These are phyloP conservation scores for Ciconia nigra DNA, from an alignment of 2,797 vertebrate species.

Conservation along the genomic window DNA sequence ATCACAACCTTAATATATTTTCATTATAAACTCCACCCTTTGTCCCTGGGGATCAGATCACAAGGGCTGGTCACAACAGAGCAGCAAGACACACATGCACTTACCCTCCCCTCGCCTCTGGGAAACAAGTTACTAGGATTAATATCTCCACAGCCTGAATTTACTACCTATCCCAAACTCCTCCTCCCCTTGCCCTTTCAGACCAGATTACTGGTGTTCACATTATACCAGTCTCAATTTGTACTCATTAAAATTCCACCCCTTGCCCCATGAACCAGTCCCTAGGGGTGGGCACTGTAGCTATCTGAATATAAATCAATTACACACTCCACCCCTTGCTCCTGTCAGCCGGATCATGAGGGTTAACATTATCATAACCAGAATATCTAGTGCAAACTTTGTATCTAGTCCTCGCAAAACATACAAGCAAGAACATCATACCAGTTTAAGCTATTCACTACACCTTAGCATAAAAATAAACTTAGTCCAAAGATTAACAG, in stretches of 20 bases:
- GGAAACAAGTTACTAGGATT: not conserved
- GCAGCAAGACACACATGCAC: not conserved
- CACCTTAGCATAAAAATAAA: not conserved
- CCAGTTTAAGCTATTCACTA: not conserved
- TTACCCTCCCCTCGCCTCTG: not conserved
- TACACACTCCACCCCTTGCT: not conserved
- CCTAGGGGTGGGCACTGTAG: not conserved
- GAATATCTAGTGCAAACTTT: not conserved
- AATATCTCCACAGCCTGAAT: not conserved
- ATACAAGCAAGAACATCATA: not conserved
- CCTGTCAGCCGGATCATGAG: not conserved
- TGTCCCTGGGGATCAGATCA: not conserved
- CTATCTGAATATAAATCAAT: not conserved
- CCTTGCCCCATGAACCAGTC: not conserved
- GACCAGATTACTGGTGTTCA: not conserved
- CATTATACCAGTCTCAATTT: not conserved
- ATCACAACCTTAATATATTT: not conserved
- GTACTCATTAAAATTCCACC: not conserved
- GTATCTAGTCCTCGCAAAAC: not conserved
- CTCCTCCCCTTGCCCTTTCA: not conserved
- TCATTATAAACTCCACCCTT: not conserved
- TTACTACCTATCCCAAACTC: not conserved
- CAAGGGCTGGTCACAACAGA: not conserved
- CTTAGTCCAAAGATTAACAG: not conserved
- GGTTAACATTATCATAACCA: not conserved